Evolutionary conservation across 2,888 invertebrate species (phyloP).

Genomic region (Metallyticus violacea): DNA sequence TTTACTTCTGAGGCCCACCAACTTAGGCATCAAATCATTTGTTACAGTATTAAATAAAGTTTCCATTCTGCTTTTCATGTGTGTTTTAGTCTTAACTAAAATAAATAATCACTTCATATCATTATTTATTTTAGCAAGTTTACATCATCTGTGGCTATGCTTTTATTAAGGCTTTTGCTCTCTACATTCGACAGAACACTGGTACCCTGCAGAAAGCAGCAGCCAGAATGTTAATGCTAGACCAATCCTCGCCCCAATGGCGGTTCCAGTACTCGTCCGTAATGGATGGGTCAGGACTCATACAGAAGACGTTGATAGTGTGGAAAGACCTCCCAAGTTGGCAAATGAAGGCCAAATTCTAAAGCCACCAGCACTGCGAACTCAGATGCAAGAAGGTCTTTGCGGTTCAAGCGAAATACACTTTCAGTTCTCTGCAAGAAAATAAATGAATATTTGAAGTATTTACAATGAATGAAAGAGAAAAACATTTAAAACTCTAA

Average conservation of each 20-base stretch:
- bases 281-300: conserved; percentile 69
- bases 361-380: conserved; percentile 92
- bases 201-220: background rate
- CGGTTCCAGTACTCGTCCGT: background rate
- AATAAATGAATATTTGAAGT: background rate
- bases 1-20: background rate
- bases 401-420: conserved; percentile 84
- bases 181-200: background rate
- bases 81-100: background rate
- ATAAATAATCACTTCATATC: background rate
- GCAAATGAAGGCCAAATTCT: conserved; percentile 90
- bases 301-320: conserved; percentile 93
- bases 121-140: background rate
- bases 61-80: too few species aligned
- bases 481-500: too few species aligned
- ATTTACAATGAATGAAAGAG: background rate
- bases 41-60: background rate
- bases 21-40: background rate
- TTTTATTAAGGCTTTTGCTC: background rate
- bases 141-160: background rate
- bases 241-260: background rate
- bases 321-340: conserved; percentile 87
- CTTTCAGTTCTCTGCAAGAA: conserved; percentile 78
- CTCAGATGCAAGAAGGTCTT: conserved; percentile 87
- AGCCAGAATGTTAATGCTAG: background rate